Percentiles rank a stretch among this genome's conserved stretches.
These are phyloP conservation scores for Notospermus geniculatus DNA, from an alignment of 1,140 invertebrate genomes.

Conservation along the genomic window DNA sequence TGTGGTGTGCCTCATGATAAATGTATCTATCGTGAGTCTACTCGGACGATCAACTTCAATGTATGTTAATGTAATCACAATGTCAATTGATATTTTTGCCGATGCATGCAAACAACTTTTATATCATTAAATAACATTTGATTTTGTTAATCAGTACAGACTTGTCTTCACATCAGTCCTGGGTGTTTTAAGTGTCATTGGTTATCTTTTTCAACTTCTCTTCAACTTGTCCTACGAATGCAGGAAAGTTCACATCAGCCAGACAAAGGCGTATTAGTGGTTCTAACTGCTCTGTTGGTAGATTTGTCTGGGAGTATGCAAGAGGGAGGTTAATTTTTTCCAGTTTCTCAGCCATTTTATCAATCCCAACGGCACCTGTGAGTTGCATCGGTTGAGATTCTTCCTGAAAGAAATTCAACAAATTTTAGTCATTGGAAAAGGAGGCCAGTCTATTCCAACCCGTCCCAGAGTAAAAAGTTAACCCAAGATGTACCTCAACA, in stretches of 20 bases:
- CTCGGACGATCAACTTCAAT: too few relatives aligned
- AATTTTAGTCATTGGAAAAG: too few relatives aligned
- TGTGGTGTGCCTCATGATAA: too few relatives aligned
- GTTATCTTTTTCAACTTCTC: constrained; percentile 27
- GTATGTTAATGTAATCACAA: too few relatives aligned
- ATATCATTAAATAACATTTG: too few relatives aligned
- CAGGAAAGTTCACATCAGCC: constrained; percentile 31
- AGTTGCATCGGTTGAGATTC: background rate
- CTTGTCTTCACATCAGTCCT: too few relatives aligned
- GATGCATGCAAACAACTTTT: too few relatives aligned
- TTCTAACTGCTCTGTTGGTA: constrained; percentile 18
- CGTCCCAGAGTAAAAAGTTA: constrained; percentile 1
- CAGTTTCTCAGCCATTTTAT: background rate
- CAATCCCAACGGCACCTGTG: background rate
- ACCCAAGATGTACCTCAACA: background rate
- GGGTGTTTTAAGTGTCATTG: too few relatives aligned
- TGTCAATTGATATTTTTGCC: too few relatives aligned
- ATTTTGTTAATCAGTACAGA: too few relatives aligned
- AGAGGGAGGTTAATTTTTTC: constrained; percentile 2
- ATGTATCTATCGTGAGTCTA: too few relatives aligned
- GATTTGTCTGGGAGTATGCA: constrained; percentile 10
- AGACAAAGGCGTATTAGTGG: constrained; percentile 29
- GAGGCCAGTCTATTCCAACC: too few relatives aligned
- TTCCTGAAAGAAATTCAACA: background rate
- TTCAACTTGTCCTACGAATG: constrained; percentile 35